Conservation (phyloP, 2,888 invertebrate genomes). For the Ligdia adustata region DNA sequence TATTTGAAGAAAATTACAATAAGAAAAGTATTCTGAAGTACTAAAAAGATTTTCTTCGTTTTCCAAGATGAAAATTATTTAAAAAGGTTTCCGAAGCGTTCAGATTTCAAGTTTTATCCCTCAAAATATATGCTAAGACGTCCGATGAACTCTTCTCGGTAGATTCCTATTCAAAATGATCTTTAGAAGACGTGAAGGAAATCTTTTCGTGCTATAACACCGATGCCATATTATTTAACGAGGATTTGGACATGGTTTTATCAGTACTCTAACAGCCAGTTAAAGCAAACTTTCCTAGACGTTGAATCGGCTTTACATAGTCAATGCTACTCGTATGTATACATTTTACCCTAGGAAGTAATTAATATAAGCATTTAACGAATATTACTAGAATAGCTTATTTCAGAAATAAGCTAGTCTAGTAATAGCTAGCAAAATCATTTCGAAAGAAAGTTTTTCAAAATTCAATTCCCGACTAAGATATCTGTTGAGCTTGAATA, state of each 20-base stretch:
- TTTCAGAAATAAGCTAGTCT: too few species aligned
- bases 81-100: constrained; percentile 13
- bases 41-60: constrained; percentile 8
- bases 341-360: too few species aligned
- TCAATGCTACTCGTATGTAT: too few species aligned
- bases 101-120: constrained; percentile 23
- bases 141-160: constrained; percentile 11
- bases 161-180: constrained; percentile 14
- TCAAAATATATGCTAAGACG: constrained; percentile 19
- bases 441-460: too few species aligned
- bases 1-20: neutral
- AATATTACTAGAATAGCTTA: too few species aligned
- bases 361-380: too few species aligned
- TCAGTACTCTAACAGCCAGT: neutral
- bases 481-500: too few species aligned
- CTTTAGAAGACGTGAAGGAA: neutral
- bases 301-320: too few species aligned
- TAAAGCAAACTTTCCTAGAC: neutral
- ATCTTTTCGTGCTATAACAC: neutral
- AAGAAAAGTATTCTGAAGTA: too few species aligned
- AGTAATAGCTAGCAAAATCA: too few species aligned
- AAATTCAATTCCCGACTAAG: too few species aligned
- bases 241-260: neutral
- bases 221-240: neutral
- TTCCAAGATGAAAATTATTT: constrained; percentile 17